These are phyloP conservation scores for Pelusios castaneus DNA, from an alignment of 2,113 vertebrate genomes.

Conservation along the genomic window DNA sequence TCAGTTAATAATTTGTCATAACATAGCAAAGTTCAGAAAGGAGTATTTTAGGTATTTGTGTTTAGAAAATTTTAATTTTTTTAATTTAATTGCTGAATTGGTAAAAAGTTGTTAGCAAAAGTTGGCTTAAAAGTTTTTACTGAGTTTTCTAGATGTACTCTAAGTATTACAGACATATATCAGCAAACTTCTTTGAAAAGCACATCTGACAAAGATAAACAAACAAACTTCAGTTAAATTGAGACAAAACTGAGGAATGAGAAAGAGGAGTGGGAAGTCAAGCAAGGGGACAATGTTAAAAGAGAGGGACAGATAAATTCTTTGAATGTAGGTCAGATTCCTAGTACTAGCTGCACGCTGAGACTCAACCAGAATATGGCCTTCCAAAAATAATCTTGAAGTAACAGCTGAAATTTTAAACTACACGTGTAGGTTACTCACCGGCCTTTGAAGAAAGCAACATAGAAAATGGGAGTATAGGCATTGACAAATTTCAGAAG, in stretches of 20 bases:
- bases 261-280: not conserved
- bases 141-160: not conserved
- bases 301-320: not conserved
- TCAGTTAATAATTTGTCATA: not conserved
- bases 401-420: not conserved
- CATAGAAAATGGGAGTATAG: constrained; percentile 96
- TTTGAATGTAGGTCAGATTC: not conserved
- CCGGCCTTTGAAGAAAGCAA: constrained; percentile 98
- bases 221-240: not conserved
- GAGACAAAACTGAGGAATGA: not conserved
- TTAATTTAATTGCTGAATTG: not conserved
- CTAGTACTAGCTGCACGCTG: not conserved
- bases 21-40: not conserved
- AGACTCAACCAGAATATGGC: not conserved
- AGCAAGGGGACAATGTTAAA: not conserved
- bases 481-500: constrained; percentile 96
- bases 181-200: not conserved
- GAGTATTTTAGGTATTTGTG: not conserved
- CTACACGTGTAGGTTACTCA: constrained; percentile 63
- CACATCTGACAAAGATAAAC: not conserved
- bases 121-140: not conserved
- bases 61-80: not conserved
- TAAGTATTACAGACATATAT: not conserved
- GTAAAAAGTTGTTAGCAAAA: not conserved
- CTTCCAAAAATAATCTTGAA: not conserved